Conservation (phyloP, 2,113 vertebrate species). For the Pyrgilauda ruficollis region DNA sequence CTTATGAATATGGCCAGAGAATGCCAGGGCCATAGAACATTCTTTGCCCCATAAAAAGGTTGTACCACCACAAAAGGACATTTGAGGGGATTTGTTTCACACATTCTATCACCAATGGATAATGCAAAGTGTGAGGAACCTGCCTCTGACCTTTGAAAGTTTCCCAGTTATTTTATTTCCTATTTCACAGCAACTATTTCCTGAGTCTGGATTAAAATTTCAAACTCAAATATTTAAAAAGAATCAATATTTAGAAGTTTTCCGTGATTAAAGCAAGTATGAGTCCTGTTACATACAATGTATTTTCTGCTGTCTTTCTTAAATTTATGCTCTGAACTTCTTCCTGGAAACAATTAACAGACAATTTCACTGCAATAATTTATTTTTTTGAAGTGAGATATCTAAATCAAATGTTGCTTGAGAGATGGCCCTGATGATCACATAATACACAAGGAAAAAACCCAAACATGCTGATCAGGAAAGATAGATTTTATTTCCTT, state of each 20-base stretch:
- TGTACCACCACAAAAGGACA: neutral
- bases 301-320: neutral
- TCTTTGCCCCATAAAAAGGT: neutral
- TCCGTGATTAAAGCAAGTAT: neutral
- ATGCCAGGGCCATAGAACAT: neutral
- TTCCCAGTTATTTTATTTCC: neutral
- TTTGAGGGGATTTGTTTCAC: neutral
- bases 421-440: neutral
- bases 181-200: neutral
- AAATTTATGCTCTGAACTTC: neutral
- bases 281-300: neutral
- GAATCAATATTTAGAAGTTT: neutral
- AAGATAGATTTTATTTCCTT: neutral
- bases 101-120: neutral
- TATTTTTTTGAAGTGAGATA: neutral
- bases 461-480: neutral
- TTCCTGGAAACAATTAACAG: neutral
- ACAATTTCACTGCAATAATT: neutral
- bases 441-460: neutral
- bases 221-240: neutral
- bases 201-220: neutral
- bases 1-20: neutral
- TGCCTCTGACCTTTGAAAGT: neutral
- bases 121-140: neutral
- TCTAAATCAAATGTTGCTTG: neutral